Conservation (phyloP, 2,888 invertebrate genomes). For the Apodemia duryi region DNA sequence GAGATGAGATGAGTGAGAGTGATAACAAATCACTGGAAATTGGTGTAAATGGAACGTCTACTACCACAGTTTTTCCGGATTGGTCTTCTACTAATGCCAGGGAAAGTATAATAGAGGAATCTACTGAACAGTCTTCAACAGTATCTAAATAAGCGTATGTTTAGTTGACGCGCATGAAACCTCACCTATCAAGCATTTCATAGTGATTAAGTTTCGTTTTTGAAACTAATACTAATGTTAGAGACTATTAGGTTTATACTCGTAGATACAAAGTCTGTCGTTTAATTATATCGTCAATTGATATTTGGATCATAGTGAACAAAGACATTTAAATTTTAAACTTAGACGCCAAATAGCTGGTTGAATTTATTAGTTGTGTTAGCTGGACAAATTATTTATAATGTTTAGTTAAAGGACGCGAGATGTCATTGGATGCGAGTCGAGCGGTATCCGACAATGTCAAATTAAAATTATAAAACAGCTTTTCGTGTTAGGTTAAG, state of each 20-base stretch:
- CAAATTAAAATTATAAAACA: slow-evolving; percentile 51
- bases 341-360: slow-evolving; percentile 46
- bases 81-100: slow-evolving; percentile 28
- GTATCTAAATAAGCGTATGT: slow-evolving; percentile 40
- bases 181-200: slow-evolving; percentile 69
- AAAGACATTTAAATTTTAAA: slow-evolving; percentile 29
- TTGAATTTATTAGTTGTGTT: slow-evolving; percentile 56
- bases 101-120: slow-evolving; percentile 32
- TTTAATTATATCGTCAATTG: slow-evolving; percentile 51
- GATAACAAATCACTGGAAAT: neutral
- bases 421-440: slow-evolving; percentile 29
- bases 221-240: slow-evolving; percentile 68
- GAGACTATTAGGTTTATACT: slow-evolving; percentile 62
- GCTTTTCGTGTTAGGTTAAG: slow-evolving; percentile 60
- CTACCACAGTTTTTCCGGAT: neutral
- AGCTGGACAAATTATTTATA: slow-evolving; percentile 75
- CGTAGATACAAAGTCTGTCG: slow-evolving; percentile 41
- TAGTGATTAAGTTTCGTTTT: slow-evolving; percentile 70
- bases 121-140: slow-evolving; percentile 35
- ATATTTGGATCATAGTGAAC: slow-evolving; percentile 17
- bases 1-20: neutral
- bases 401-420: slow-evolving; percentile 46
- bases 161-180: slow-evolving; percentile 43
- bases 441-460: slow-evolving; percentile 35
- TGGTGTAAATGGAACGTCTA: neutral